These are phyloP conservation scores for Sylvilagus bachmani DNA, from an alignment of 2,113 vertebrate species.

Conservation along the genomic window DNA sequence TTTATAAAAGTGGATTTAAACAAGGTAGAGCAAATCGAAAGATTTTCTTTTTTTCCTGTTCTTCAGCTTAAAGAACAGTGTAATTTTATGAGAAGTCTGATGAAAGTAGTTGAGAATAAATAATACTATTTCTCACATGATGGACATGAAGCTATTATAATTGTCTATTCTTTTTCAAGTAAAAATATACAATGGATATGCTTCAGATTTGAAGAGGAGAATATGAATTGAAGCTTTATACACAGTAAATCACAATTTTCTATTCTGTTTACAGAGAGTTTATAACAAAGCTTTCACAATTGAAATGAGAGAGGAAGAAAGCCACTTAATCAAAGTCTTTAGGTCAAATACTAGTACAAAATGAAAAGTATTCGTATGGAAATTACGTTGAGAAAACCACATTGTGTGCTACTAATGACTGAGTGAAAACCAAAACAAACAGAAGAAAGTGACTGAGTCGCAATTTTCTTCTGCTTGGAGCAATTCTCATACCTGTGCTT, in stretches of 20 bases:
- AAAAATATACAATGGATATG: not conserved
- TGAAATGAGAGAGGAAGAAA: not conserved
- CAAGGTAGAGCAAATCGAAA: not conserved
- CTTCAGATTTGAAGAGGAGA: not conserved
- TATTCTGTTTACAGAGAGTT: not conserved
- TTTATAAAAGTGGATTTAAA: not conserved
- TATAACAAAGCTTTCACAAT: not conserved
- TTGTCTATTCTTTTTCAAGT: not conserved
- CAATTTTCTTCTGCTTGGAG: not conserved
- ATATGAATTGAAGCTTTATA: not conserved
- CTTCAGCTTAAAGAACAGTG: not conserved
- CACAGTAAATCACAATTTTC: not conserved
- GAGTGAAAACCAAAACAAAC: conserved; percentile 16
- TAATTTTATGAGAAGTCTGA: not conserved
- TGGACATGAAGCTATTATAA: not conserved
- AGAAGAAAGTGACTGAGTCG: not conserved
- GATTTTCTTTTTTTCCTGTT: not conserved
- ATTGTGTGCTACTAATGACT: not conserved
- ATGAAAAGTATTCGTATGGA: not conserved
- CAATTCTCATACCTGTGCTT: conserved; percentile 24
- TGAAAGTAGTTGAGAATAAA: not conserved
- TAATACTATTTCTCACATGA: not conserved
- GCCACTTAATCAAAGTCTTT: not conserved
- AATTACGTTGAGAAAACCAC: not conserved
- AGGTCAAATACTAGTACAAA: not conserved